These are phyloP conservation scores for Leptinotarsa lineolata DNA, from an alignment of 1,140 invertebrate species.

Conservation along the genomic window DNA sequence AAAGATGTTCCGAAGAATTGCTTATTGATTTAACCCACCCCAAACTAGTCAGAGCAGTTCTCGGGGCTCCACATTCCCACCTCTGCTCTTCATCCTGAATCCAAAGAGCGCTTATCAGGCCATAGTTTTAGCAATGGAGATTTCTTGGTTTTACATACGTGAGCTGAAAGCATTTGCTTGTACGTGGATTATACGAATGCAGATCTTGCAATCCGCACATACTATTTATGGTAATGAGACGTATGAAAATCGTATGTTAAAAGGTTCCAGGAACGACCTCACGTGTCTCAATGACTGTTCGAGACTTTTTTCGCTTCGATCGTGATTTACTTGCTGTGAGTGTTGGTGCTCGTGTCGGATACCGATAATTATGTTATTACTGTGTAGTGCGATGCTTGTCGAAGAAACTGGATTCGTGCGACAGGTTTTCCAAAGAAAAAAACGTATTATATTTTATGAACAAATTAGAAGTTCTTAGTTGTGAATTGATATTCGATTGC, in stretches of 20 bases:
- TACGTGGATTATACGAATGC: slow-evolving; percentile 1
- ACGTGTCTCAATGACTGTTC: background rate
- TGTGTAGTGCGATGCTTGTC: slow-evolving; percentile 1
- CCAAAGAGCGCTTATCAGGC: slow-evolving; percentile 4
- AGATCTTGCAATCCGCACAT: slow-evolving; percentile 1
- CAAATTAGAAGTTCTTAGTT: too few relatives aligned
- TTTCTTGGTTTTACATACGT: slow-evolving; percentile 5
- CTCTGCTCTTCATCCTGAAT: slow-evolving; percentile 5
- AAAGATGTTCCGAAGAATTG: too few relatives aligned
- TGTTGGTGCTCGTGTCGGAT: slow-evolving; percentile 1
- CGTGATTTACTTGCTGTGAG: background rate
- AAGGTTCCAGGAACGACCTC: slow-evolving; percentile 10
- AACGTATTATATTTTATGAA: too few relatives aligned
- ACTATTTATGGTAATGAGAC: slow-evolving; percentile 8
- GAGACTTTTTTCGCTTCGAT: background rate
- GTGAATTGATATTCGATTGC: too few relatives aligned
- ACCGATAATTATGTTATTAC: slow-evolving; percentile 1
- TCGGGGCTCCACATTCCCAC: background rate
- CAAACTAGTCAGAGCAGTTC: background rate
- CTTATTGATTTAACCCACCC: too few relatives aligned
- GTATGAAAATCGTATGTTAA: background rate
- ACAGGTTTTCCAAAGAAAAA: background rate
- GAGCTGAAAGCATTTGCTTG: slow-evolving; percentile 8
- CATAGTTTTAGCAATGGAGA: slow-evolving; percentile 8
- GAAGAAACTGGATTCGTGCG: slow-evolving; percentile 11